These are phyloP conservation scores for Dendrophyllia cribrosa DNA, from an alignment of 64 coral and sea anemone genomes.

Conservation along the genomic window DNA sequence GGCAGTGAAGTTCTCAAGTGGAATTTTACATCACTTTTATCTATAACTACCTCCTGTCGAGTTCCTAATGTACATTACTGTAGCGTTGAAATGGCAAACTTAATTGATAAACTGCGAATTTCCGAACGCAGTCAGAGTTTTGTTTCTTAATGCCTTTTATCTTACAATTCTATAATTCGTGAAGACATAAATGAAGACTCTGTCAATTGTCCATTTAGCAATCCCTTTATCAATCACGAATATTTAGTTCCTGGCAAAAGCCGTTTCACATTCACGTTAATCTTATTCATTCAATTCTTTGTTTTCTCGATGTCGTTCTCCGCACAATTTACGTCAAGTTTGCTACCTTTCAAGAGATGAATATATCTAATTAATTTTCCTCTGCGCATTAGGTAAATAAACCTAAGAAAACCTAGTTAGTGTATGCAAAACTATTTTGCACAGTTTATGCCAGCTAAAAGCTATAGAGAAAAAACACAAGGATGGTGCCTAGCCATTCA, in stretches of 20 bases:
- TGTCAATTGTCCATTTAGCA: neutral
- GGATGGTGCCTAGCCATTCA: neutral
- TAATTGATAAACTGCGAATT: neutral
- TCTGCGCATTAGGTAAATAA: slow-evolving; percentile 28
- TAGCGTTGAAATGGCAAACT: neutral
- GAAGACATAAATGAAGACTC: slow-evolving; percentile 3
- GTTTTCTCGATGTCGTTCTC: neutral
- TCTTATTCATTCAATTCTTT: slow-evolving; percentile 2
- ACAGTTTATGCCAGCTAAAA: neutral
- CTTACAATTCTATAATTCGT: neutral
- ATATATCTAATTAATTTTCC: slow-evolving; percentile 45
- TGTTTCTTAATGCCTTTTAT: neutral
- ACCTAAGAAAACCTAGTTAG: neutral
- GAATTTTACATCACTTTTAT: no score
- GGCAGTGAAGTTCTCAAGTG: no score
- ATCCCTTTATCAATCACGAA: neutral
- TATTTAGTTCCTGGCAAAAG: slow-evolving; percentile 12
- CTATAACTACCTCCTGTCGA: neutral
- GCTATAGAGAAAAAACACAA: neutral
- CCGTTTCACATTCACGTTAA: slow-evolving; percentile 8
- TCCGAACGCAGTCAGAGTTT: neutral
- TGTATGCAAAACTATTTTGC: slow-evolving; percentile 7
- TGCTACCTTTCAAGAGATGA: slow-evolving; percentile 26
- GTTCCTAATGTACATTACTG: neutral
- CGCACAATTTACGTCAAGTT: slow-evolving; percentile 3